Conservation (phyloP, 2,888 invertebrate genomes). For the Zygothrica quintamaculata region DNA sequence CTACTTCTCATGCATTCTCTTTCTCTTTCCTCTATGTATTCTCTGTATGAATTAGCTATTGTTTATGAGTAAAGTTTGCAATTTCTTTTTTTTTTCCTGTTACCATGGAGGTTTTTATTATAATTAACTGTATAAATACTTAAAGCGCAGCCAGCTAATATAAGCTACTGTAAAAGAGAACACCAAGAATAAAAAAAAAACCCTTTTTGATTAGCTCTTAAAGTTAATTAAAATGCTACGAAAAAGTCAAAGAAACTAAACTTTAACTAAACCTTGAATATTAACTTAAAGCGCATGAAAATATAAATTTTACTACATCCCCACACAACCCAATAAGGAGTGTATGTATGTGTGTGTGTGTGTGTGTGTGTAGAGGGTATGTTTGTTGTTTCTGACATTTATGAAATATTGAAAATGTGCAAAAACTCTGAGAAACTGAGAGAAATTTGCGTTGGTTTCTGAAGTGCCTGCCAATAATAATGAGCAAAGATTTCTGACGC, state of each 20-base stretch:
- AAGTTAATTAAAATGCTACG: constrained; percentile 33
- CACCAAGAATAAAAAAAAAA: too few species aligned
- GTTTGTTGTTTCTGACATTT: constrained; percentile 20
- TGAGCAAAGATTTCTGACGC: constrained; percentile 75
- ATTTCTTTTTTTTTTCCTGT: constrained; percentile 19
- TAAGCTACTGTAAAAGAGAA: too few species aligned
- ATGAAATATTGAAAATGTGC: constrained; percentile 50
- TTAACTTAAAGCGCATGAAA: not conserved
- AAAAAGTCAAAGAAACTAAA: not conserved
- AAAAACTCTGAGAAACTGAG: constrained; percentile 26
- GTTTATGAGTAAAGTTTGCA: constrained; percentile 64
- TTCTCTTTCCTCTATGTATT: too few species aligned
- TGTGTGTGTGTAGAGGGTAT: too few species aligned
- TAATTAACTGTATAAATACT: constrained; percentile 62
- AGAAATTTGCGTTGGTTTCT: constrained; percentile 32
- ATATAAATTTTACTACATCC: not conserved
- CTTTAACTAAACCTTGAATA: constrained; percentile 21
- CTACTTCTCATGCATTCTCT: not conserved
- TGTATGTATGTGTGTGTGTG: too few species aligned
- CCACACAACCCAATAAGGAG: too few species aligned
- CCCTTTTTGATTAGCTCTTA: constrained; percentile 43
- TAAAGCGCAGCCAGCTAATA: constrained; percentile 31
- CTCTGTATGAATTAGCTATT: constrained; percentile 23
- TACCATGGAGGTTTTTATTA: constrained; percentile 46
- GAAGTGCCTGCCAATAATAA: constrained; percentile 69